phyloP scores from a whole-genome alignment of 1,140 invertebrate species.

The Caenorhabditis brenneri region DNA sequence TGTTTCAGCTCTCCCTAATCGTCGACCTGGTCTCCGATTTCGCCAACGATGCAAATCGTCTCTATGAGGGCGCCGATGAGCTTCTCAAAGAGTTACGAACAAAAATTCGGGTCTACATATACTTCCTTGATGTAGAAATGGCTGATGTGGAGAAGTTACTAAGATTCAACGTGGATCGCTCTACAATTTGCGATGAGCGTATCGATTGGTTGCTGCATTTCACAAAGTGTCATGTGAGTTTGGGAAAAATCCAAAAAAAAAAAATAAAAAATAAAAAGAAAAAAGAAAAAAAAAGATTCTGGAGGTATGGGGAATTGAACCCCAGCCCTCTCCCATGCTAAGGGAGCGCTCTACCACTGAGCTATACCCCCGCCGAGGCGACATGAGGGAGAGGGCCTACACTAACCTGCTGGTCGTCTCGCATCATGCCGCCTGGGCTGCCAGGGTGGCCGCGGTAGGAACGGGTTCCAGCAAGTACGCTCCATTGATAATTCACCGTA shows the following conservation, averaged over 20 bases:
- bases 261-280: neutral
- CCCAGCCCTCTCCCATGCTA: slow-evolving; percentile 85
- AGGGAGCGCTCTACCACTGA: slow-evolving; percentile 51
- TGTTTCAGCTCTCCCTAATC: slow-evolving; percentile 5
- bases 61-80: slow-evolving; percentile 13
- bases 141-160: neutral
- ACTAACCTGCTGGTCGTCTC: no score
- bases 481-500: no score
- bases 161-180: slow-evolving; percentile 28
- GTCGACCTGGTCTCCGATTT: neutral
- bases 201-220: slow-evolving; percentile 36
- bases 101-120: slow-evolving; percentile 8
- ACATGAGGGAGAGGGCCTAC: no score
- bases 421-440: no score
- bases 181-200: slow-evolving; percentile 22
- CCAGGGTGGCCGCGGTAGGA: no score
- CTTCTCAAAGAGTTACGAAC: neutral
- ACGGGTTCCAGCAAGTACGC: no score
- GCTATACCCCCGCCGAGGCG: slow-evolving; percentile 35
- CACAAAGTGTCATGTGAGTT: slow-evolving; percentile 30
- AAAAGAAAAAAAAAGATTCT: slow-evolving; percentile 58
- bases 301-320: slow-evolving; percentile 93
- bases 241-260: neutral
- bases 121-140: slow-evolving; percentile 9
- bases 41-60: slow-evolving; percentile 9